Conservation (phyloP, 2,888 invertebrate species). For the Kryphioiulus occultus region DNA sequence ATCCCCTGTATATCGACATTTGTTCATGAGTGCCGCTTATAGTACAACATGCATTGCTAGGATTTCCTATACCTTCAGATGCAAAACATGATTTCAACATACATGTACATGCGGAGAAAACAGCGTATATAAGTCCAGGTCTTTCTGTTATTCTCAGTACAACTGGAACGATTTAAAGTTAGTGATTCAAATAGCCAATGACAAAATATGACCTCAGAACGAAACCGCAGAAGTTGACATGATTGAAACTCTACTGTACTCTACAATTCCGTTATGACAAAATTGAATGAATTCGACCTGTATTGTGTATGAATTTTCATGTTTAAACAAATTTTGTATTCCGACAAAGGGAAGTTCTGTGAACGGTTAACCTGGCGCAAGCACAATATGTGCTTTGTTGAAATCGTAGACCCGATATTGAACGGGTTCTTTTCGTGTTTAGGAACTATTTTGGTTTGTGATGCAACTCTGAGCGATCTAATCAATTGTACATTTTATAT, state of each 20-base stretch:
- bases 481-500: too few species aligned
- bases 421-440: too few species aligned
- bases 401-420: not conserved
- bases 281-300: not conserved
- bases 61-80: not conserved
- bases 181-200: not conserved
- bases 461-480: too few species aligned
- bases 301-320: not conserved
- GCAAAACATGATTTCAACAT: not conserved
- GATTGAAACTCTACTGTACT: not conserved
- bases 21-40: not conserved
- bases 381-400: not conserved
- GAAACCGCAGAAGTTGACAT: not conserved
- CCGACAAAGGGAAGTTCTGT: not conserved
- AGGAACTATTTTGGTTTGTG: too few species aligned
- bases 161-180: not conserved
- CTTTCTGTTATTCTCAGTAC: not conserved
- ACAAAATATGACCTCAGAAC: not conserved
- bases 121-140: not conserved
- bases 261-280: not conserved
- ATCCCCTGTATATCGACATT: not conserved
- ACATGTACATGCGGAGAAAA: not conserved
- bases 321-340: not conserved
- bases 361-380: not conserved
- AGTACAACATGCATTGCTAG: not conserved